Base-by-base conservation (phyloP, 2,888 invertebrate species). In the Volucella inflata region DNA sequence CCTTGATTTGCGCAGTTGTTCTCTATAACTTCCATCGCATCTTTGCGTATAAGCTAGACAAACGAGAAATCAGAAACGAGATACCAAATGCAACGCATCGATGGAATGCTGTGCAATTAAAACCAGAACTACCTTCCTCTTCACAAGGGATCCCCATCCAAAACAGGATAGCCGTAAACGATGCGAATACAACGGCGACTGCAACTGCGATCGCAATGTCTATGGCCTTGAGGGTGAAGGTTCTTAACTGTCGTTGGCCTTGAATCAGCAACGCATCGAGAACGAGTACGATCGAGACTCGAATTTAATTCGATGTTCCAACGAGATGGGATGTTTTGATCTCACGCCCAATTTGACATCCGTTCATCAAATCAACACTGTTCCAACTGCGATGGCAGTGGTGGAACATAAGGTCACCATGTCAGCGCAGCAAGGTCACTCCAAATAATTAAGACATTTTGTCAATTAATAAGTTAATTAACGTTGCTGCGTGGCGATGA, bases 181-280 rank as follows among this genome's bases (percentile, higher is more conserved):
- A 30, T 30, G 30, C 6, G 30, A 30, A 4, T 30, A 30, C 30
- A 30, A 6, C 1, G 30, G 30, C 30, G 6, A 30, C 30, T 30
- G 30, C 30, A 30, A 30, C 21, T 30, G n/a, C 40, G 16, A n/a
- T 3, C 40, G 11, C 40, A 1, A n/a, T 1, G 17, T 40, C n/a
- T 36, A 2, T 50, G n/a, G 60, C 50, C 53, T 64, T 64, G 74
- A 36, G 64, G 74, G 74, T 74, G 74, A 74, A 74, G 64, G 74
- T 17, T 14, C 74, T 36, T 64, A 14, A 14, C 44, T 10, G n/a
- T 9, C 9, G 10, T 6, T 14, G 64, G 46, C 74, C 74, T 74
- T 74, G 74, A n/a, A 74, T 64, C 55, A 74, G 12, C 40, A 8
- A 38, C 30, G 16, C 44, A 2, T n/a, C 10, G 14, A 8, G 30